Conservation (phyloP, 2,888 invertebrate genomes). For the Drosophila greeni region DNA sequence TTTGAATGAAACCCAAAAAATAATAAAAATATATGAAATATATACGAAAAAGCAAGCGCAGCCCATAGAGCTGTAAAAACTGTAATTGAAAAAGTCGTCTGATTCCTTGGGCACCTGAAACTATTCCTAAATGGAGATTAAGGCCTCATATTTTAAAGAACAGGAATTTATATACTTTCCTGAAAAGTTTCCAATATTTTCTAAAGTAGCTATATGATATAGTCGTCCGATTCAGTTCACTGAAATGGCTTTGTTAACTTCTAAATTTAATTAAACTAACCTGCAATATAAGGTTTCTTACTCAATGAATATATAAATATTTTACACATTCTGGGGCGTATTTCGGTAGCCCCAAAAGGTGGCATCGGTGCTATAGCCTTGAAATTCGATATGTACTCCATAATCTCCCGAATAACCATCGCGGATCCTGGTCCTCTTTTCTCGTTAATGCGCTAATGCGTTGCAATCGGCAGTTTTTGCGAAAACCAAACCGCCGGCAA, state of each 20-base stretch:
- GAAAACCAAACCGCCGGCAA: slow-evolving; percentile 23
- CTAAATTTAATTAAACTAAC: no score
- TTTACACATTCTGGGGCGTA: no score
- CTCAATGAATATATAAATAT: no score
- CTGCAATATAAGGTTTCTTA: no score
- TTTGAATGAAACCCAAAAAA: slow-evolving; percentile 70
- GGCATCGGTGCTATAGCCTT: not conserved
- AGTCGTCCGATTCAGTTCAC: no score
- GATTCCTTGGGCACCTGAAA: not conserved
- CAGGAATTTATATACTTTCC: no score
- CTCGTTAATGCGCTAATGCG: slow-evolving; percentile 47
- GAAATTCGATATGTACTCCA: not conserved
- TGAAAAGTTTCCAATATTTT: no score
- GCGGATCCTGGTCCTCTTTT: not conserved
- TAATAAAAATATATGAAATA: slow-evolving; percentile 59
- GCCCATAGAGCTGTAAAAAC: slow-evolving; percentile 60
- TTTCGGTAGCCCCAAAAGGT: not conserved
- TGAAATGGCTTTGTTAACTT: no score
- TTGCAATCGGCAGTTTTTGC: slow-evolving; percentile 45
- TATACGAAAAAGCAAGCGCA: slow-evolving; percentile 51
- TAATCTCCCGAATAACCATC: not conserved
- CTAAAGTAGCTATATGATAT: no score
- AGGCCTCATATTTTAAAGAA: no score
- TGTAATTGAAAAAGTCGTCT: slow-evolving; percentile 1
- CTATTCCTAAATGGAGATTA: not conserved